Base-by-base conservation (phyloP, 2,888 invertebrate genomes). In the Leucozona laternaria region DNA sequence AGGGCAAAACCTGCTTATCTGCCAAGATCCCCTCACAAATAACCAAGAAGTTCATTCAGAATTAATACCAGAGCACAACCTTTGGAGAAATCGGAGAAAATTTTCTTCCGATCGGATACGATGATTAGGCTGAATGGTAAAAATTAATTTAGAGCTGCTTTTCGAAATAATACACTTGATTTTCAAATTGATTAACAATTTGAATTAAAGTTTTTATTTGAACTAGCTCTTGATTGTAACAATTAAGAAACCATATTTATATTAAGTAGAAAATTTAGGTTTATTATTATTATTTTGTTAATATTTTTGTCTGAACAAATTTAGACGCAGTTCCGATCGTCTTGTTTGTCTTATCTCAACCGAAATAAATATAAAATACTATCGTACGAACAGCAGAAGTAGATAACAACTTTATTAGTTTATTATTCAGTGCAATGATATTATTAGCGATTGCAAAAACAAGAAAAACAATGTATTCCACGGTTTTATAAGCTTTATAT, bases 391-490 rank as follows among this genome's bases (percentile, higher is more conserved):
- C 25, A 68, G 37, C 53, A 15, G 15, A 68, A 72, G 37, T 15
- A 73, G 79, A 83, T 83, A 83, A 73, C 43, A 20, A 31, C 31
- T 76, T 60, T 76, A 77, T 72, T 66, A 77, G 58, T 60, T 77
- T 77, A 58, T 58, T 71, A 57, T 40, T 34, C n/a, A n/a, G 43
- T 57, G 64, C 76, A 58, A n/a, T 25, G 45, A 31, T 28, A 34
- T 58, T 57, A 37, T 60, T 15, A 11, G 1, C 57, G 10, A 34
- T 57, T 57, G 57, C 20, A 64, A 13, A 20, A 20, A 62, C 45
- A 22, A 70, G 45, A 25, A n/a, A 53, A 15, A 43, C n/a, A 43
- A 5, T 28, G 4, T 22, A 20, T 22, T 7, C 8, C 37, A 60
- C 37, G 15, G 60, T 40, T 22, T 40, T 15, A 22, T 60, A 60